Conservation (phyloP, 2,797 vertebrate species). For the Martes flavigula region DNA sequence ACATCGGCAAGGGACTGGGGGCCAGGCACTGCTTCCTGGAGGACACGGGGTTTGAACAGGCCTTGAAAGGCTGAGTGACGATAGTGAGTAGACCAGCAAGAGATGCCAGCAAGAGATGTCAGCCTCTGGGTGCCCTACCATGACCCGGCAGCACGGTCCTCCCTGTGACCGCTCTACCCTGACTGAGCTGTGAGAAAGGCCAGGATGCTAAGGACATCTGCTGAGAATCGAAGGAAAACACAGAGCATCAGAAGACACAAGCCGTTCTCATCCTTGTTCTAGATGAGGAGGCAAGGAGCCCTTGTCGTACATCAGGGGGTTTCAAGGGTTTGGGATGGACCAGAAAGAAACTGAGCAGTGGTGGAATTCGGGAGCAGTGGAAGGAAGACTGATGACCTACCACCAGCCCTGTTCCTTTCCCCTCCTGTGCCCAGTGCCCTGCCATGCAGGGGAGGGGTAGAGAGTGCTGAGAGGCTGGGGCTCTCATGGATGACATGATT, state of each 20-base stretch:
- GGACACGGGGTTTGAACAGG: rapidly evolving
- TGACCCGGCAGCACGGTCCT: neutral
- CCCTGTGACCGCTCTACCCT: neutral
- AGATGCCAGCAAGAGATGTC: neutral
- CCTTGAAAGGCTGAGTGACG: neutral
- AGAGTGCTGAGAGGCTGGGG: neutral
- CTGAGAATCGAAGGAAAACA: neutral
- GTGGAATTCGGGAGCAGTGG: neutral
- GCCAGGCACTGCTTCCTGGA: neutral
- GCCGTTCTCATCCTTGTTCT: neutral
- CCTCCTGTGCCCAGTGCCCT: neutral
- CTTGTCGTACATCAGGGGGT: neutral
- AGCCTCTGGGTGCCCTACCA: neutral
- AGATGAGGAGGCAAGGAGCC: neutral
- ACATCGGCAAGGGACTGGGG: neutral
- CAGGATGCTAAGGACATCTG: neutral
- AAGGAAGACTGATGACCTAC: neutral
- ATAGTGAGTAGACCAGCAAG: neutral
- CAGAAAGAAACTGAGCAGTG: neutral
- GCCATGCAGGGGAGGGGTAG: neutral
- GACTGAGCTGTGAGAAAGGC: neutral
- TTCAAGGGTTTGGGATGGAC: neutral
- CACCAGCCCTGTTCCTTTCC: neutral
- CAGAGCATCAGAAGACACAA: neutral
- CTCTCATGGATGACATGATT: neutral